Evolutionary conservation across 2,888 invertebrate genomes (phyloP), one percentile per base, ranked within the genome.

Genomic region (Abrostola triplasia): DNA sequence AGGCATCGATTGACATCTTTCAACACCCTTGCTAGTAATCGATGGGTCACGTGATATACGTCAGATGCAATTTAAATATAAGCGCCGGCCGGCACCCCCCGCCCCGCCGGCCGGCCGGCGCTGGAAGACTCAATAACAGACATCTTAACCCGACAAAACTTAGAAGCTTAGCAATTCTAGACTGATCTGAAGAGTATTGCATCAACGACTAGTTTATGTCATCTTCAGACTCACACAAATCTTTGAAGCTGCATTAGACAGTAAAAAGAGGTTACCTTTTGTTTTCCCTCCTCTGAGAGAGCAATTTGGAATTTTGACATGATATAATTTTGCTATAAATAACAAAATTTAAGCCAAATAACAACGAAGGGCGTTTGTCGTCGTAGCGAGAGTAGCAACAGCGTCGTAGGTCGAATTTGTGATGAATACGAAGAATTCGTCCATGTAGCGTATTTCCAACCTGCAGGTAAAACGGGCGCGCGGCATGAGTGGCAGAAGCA

Each of bases 401-500:
- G 84, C 81, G 82, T 87, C 85, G 85, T 86, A 86, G 83, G 85
- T 79, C 53, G 64, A 70, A 67, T 72, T 79, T 66, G 51, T 65
- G 70, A 72, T 59, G 64, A 64, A 58, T 62, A 52, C 58, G 64
- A 63, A 59, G 66, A 66, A 75, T 65, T 77, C 70, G 70, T 75
- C 80, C 76, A 68, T 51, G 67, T 62, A 55, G 66, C 68, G 62
- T 68, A 73, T 58, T 81, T 90, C 96, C 96, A 96, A 97, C 97
- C 96, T 95, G 96, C 95, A 88, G 97, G 96, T 88, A 97, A 91
- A 84, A 96, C 95, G 80, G 98, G 98, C 85, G 97, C 97, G 91
- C 97, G 97, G 96, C 98, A 98, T 93, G 98, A 97, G 95, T 98
- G 98, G 95, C 98, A 98, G 96, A 98, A 98, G 95, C 98, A 98